Percentiles rank a stretch among this genome's conserved stretches.
phyloP scores from a whole-genome alignment of 2,797 vertebrate genomes.

The Coccyzus lansbergi region DNA sequence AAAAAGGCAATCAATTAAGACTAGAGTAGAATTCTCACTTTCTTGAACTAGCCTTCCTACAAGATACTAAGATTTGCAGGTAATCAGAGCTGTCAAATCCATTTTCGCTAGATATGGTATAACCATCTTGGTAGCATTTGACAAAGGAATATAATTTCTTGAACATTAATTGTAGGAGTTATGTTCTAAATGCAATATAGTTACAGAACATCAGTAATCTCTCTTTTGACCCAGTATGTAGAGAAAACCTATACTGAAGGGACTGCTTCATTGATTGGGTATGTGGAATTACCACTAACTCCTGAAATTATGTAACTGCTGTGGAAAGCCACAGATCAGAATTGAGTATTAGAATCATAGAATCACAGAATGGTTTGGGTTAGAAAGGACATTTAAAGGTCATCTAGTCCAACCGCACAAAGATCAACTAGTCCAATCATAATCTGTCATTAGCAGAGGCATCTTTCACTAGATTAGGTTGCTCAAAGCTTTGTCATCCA shows the following conservation, averaged over 20 bases:
- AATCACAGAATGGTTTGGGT: background rate
- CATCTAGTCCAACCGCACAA: background rate
- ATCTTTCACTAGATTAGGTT: background rate
- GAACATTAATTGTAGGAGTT: background rate
- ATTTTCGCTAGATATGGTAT: background rate
- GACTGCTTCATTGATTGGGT: background rate
- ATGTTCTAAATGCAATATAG: background rate
- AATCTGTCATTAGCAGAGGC: background rate
- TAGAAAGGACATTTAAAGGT: background rate
- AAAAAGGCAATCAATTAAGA: background rate
- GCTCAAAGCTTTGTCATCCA: background rate
- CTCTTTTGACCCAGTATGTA: background rate
- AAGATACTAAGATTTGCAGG: background rate
- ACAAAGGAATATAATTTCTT: background rate
- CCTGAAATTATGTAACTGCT: background rate
- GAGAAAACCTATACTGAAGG: background rate
- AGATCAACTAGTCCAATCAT: background rate
- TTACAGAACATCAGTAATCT: background rate
- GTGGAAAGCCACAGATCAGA: background rate
- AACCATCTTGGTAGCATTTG: background rate
- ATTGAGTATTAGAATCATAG: background rate
- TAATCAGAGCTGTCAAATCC: background rate
- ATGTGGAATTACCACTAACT: background rate
- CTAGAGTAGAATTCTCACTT: background rate
- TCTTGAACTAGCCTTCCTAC: background rate